These are phyloP conservation scores for Acanthisitta chloris DNA, from an alignment of 2,113 vertebrate genomes.

Conservation along the genomic window DNA sequence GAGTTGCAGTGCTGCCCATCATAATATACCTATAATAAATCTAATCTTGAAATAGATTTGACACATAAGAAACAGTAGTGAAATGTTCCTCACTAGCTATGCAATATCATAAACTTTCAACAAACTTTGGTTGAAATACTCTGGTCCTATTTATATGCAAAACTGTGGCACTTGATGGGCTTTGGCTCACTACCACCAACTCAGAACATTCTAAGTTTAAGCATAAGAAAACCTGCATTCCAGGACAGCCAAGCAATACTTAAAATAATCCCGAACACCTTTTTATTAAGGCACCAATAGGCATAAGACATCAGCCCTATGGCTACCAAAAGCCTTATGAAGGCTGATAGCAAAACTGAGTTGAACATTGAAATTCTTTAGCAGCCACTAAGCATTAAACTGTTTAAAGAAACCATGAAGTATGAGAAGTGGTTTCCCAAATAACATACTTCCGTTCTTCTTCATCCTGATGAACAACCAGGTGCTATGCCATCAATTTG, in stretches of 20 bases:
- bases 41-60: neutral
- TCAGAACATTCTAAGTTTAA: neutral
- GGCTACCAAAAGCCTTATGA: neutral
- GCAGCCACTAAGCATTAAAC: neutral
- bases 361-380: neutral
- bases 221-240: neutral
- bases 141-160: neutral
- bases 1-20: neutral
- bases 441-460: neutral
- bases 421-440: neutral
- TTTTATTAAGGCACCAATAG: neutral
- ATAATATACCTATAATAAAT: neutral
- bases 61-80: neutral
- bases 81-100: neutral
- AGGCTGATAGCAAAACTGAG: neutral
- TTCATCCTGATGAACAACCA: fast-evolving
- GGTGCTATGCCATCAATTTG: neutral
- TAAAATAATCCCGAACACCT: neutral
- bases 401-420: neutral
- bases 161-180: neutral
- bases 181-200: neutral
- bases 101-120: neutral
- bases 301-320: neutral
- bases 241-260: neutral
- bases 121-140: neutral